Percentiles rank a stretch among this genome's conserved stretches.
Evolutionary conservation across 1,140 invertebrate species (phyloP).

Genomic region (Drosophila aff.): DNA sequence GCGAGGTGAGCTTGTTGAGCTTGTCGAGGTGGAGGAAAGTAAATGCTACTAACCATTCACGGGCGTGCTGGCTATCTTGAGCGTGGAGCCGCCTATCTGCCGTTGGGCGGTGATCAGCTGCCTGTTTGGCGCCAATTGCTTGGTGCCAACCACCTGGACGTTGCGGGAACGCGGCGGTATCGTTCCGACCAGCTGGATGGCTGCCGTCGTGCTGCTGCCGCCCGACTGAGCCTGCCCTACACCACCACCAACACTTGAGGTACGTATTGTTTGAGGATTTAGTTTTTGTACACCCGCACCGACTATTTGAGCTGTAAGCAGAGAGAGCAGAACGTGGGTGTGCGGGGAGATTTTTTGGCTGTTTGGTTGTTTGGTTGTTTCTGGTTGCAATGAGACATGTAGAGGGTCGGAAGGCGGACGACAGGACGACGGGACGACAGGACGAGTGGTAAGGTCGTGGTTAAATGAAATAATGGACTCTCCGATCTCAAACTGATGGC

Average conservation of each 20-base stretch:
- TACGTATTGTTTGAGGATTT: constrained; percentile 87
- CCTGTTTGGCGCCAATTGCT: constrained; percentile 83
- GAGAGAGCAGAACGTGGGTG: constrained; percentile 78
- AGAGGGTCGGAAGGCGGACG: constrained; percentile 7
- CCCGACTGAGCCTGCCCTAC: constrained; percentile 68
- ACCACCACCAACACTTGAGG: constrained; percentile 80
- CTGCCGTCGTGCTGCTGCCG: constrained; percentile 66
- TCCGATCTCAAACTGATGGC: constrained; percentile 66
- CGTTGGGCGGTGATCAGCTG: constrained; percentile 86
- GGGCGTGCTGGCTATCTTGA: constrained; percentile 87
- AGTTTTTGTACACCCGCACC: constrained; percentile 88
- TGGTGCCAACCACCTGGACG: constrained; percentile 86
- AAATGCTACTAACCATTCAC: constrained; percentile 86
- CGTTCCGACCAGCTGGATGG: constrained; percentile 87
- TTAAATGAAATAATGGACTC: constrained; percentile 34
- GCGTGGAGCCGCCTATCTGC: constrained; percentile 87
- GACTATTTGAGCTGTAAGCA: constrained; percentile 88
- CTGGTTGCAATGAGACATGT: constrained; percentile 72
- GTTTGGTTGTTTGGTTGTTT: constrained; percentile 53
- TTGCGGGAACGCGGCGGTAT: constrained; percentile 87
- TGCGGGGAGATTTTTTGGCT: constrained; percentile 76
- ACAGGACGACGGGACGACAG: constrained; percentile 20
- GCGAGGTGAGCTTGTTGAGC: neutral
- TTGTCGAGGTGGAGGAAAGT: neutral
- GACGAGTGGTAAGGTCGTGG: constrained; percentile 22